These are phyloP conservation scores for Leucophora obtusa DNA, from an alignment of 2,888 invertebrate species.

Conservation along the genomic window DNA sequence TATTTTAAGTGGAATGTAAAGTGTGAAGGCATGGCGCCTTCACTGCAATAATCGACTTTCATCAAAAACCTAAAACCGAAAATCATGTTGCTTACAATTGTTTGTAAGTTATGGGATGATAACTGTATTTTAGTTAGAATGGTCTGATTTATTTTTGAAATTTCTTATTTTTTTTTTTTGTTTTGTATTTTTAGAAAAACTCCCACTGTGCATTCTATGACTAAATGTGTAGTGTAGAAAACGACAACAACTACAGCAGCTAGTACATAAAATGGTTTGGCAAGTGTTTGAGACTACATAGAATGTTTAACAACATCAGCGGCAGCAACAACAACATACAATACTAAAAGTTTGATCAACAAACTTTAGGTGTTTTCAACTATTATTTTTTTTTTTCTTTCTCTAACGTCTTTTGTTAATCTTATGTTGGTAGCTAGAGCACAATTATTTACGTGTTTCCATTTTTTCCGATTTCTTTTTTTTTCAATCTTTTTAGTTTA, in stretches of 20 bases:
- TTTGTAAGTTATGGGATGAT: too few species aligned
- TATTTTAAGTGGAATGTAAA: too few species aligned
- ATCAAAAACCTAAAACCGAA: too few species aligned
- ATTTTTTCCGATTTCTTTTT: slow-evolving; percentile 9
- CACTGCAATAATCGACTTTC: too few species aligned
- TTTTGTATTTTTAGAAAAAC: too few species aligned
- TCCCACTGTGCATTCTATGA: background rate
- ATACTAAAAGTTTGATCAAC: slow-evolving; percentile 45
- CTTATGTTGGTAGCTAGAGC: background rate
- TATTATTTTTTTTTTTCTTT: slow-evolving; percentile 6
- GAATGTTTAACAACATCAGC: slow-evolving; percentile 27
- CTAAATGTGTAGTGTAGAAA: background rate
- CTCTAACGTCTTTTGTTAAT: slow-evolving; percentile 24
- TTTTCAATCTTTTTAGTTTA: slow-evolving; percentile 5
- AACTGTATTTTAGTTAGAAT: too few species aligned
- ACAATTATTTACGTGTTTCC: slow-evolving; percentile 39
- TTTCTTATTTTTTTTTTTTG: too few species aligned
- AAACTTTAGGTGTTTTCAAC: slow-evolving; percentile 48
- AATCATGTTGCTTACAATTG: too few species aligned
- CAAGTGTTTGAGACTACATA: slow-evolving; percentile 32
- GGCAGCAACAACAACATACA: slow-evolving; percentile 24
- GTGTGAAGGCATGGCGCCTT: too few species aligned
- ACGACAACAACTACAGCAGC: background rate
- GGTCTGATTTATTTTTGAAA: too few species aligned
- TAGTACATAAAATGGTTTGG: slow-evolving; percentile 17